Evolutionary conservation across 1,140 invertebrate genomes (phyloP).

Genomic region (Zaprionus ghesquierei): DNA sequence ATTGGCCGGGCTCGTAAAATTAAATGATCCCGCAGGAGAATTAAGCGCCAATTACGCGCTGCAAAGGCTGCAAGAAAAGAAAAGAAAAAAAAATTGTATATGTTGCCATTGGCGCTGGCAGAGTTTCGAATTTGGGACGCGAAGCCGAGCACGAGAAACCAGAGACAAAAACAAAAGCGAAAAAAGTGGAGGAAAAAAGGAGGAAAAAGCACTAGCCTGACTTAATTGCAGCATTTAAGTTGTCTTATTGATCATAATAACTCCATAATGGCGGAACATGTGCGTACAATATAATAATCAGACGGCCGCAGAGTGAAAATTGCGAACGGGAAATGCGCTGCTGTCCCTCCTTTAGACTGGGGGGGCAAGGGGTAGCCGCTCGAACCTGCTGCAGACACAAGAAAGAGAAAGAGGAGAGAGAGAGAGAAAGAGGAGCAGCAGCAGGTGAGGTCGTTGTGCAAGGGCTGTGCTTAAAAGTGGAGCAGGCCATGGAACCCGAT

Average conservation of each 20-base stretch:
- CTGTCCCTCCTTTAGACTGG: too few relatives aligned
- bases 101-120: constrained; percentile 62
- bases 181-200: neutral
- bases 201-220: constrained; percentile 46
- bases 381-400: neutral
- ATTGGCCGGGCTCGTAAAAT: constrained; percentile 82
- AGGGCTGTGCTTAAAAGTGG: constrained; percentile 56
- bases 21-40: constrained; percentile 82
- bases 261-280: constrained; percentile 83
- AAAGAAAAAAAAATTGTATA: constrained; percentile 18
- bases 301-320: constrained; percentile 72
- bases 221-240: constrained; percentile 83
- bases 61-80: constrained; percentile 22
- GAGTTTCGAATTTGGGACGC: constrained; percentile 70
- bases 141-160: constrained; percentile 26
- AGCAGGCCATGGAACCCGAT: constrained; percentile 28
- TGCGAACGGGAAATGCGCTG: constrained; percentile 70
- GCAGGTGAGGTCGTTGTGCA: neutral
- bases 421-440: constrained; percentile 4
- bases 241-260: constrained; percentile 83
- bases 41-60: constrained; percentile 82
- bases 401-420: neutral
- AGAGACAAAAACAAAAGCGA: neutral
- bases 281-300: constrained; percentile 81
- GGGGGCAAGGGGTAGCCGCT: neutral